Evolutionary conservation across 92 coral and sea anemone species (phyloP), one percentile per base, ranked within the genome.

Genomic region (Parazoanthus darwini): DNA sequence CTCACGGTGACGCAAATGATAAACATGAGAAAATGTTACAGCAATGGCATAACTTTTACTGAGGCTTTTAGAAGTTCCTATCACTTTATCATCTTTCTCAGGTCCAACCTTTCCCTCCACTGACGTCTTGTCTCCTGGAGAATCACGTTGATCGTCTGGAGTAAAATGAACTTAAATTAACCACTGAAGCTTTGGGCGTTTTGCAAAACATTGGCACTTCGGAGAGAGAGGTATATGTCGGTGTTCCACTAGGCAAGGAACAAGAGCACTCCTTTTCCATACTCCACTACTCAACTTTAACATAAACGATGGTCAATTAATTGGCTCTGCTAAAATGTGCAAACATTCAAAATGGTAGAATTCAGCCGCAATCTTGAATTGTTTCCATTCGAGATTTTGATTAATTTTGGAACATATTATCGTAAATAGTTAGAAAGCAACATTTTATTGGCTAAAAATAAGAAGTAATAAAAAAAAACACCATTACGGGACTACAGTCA

Each of bases 11-110:
- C 77, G 77, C 36, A 73, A 35, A 35, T 73, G 77, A 29, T 73
- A 73, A 73, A 73, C 77, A 9, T 73, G 16, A 73, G 77, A 73
- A 73, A 73, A 73, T 73, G 77, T 73, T 73, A 73, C 77, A 73
- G 77, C 39, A 29, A 73, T 73, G 18, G 44, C 77, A 73, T 73
- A 73, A 35, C 77, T 73, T 73, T 73, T 43, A 35, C 77, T 73
- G 36, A 73, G 77, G 16, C 35, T 73, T 38, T 73, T 73, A 15
- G 39, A 9, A 29, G 39, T 9, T 38, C 77, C 77, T 73, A 35
- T 35, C 18, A 73, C 77, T 8, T 43, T 33, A 26, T 72, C 4
- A 37, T 29, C 77, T 73, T 56, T 8, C 65, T 56, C 65, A 11
- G 22, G 65, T 11, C 65, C 18, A 56, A 56, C 65, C 22, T 56